phyloP scores from a whole-genome alignment of 1,140 invertebrate species.

The Drosophila subpulchrella region DNA sequence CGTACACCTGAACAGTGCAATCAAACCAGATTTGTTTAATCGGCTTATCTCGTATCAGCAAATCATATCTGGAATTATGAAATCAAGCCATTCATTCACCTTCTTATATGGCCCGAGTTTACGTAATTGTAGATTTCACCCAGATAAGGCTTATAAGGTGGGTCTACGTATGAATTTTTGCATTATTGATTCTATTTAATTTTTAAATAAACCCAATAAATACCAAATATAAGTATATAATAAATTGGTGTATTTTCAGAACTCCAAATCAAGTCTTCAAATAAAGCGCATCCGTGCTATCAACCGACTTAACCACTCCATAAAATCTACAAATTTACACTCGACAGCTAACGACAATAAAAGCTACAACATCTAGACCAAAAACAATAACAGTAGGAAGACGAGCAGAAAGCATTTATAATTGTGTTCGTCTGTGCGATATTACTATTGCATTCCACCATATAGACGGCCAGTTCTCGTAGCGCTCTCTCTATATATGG shows the following conservation, averaged over 20 bases:
- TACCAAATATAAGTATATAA: too few species aligned
- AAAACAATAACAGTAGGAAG: slow-evolving; percentile 28
- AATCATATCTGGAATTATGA: slow-evolving; percentile 39
- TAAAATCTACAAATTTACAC: slow-evolving; percentile 41
- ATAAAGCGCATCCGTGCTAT: slow-evolving; percentile 27
- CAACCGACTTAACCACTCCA: slow-evolving; percentile 31
- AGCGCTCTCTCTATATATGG: slow-evolving; percentile 49
- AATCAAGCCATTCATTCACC: slow-evolving; percentile 41
- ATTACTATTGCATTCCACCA: slow-evolving; percentile 40
- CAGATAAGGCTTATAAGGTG: slow-evolving; percentile 9
- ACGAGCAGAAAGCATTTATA: slow-evolving; percentile 37
- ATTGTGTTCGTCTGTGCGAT: slow-evolving; percentile 34
- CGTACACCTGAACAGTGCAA: slow-evolving; percentile 30
- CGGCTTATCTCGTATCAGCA: slow-evolving; percentile 35
- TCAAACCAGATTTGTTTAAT: slow-evolving; percentile 29
- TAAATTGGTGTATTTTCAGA: not conserved
- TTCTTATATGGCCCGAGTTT: slow-evolving; percentile 15
- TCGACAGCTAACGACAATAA: slow-evolving; percentile 40
- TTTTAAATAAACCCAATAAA: not conserved
- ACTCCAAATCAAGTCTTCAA: not conserved
- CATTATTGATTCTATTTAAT: not conserved
- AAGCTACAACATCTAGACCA: slow-evolving; percentile 29
- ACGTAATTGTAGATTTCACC: slow-evolving; percentile 27
- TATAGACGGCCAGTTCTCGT: slow-evolving; percentile 8
- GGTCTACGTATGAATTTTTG: not conserved